Evolutionary conservation across 2,888 invertebrate genomes (phyloP).

Genomic region (Chrysolina oricalcia): DNA sequence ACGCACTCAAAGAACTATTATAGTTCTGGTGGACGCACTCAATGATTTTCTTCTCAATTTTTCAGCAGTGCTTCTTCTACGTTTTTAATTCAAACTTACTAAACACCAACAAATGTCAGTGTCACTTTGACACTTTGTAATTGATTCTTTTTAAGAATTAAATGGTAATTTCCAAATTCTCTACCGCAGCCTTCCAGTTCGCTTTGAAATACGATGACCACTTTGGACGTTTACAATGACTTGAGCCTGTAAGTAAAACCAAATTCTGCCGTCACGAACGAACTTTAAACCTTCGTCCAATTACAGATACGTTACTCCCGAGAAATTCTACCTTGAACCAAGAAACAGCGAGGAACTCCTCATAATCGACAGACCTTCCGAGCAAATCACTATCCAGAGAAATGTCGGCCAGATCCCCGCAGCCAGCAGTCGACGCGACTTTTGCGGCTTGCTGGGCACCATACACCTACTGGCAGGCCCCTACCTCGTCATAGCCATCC

Average conservation of each 20-base stretch:
- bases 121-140: neutral
- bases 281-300: neutral
- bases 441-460: slow-evolving; percentile 92
- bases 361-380: slow-evolving; percentile 85
- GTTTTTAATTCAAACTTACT: too few relatives aligned
- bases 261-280: slow-evolving; percentile 45
- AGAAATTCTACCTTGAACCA: slow-evolving; percentile 92
- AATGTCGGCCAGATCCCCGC: slow-evolving; percentile 78
- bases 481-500: slow-evolving; percentile 92
- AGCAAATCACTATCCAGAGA: slow-evolving; percentile 62
- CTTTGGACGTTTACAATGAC: slow-evolving; percentile 63
- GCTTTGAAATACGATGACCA: slow-evolving; percentile 50
- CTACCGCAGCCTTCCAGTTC: neutral
- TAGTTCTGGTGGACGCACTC: too few relatives aligned
- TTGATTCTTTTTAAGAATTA: neutral
- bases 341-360: slow-evolving; percentile 83
- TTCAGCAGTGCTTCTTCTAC: too few relatives aligned
- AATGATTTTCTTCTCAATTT: too few relatives aligned
- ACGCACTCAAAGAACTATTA: too few relatives aligned
- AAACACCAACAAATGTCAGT: neutral
- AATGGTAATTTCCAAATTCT: neutral
- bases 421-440: slow-evolving; percentile 76
- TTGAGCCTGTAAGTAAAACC: slow-evolving; percentile 61
- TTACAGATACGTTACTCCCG: slow-evolving; percentile 88
- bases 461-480: slow-evolving; percentile 89